Evolutionary conservation across 2,888 invertebrate species (phyloP).

Genomic region (Calliphora vomitoria): DNA sequence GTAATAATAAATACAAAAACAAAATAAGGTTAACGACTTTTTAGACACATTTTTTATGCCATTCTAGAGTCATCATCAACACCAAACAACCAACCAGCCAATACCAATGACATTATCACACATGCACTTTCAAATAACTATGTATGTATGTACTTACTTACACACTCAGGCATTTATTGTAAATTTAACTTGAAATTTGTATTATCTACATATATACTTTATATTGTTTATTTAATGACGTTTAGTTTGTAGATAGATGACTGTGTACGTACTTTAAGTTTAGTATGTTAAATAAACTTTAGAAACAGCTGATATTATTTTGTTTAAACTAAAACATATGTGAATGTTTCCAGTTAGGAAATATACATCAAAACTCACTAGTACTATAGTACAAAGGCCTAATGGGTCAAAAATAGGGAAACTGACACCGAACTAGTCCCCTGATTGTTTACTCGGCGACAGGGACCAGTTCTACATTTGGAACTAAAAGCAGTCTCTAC

Average conservation of each 20-base stretch:
- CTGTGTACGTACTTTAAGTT: not conserved
- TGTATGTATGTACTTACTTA: not conserved
- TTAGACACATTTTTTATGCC: slow-evolving; percentile 67
- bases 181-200: slow-evolving; percentile 9
- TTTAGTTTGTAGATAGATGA: slow-evolving; percentile 13
- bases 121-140: slow-evolving; percentile 10
- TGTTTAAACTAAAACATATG: not conserved
- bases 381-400: too few relatives aligned
- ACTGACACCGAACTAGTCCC: too few relatives aligned
- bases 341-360: not conserved
- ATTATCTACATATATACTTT: not conserved
- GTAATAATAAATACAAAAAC: slow-evolving; percentile 22
- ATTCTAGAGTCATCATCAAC: slow-evolving; percentile 67
- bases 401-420: too few relatives aligned
- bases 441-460: too few relatives aligned
- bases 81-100: not conserved
- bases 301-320: slow-evolving; percentile 5
- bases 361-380: too few relatives aligned
- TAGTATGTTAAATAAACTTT: slow-evolving; percentile 37
- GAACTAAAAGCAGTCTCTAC: too few relatives aligned
- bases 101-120: slow-evolving; percentile 33
- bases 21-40: slow-evolving; percentile 74
- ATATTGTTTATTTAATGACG: slow-evolving; percentile 31
- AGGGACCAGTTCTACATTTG: too few relatives aligned
- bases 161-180: not conserved